These are phyloP conservation scores for Tinea pellionella DNA, from an alignment of 2,888 invertebrate species.

Conservation along the genomic window DNA sequence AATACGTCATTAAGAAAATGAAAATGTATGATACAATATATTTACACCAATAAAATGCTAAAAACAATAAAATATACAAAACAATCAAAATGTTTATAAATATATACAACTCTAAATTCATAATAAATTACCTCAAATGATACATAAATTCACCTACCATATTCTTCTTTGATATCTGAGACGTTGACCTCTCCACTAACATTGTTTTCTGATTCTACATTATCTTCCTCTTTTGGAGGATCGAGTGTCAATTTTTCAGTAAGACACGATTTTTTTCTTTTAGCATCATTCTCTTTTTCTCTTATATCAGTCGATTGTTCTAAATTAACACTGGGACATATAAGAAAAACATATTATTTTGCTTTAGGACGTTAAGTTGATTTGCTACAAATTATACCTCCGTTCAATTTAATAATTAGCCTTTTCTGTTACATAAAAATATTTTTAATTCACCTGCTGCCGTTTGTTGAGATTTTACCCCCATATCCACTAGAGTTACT, in stretches of 20 bases:
- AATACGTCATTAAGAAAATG: too few species aligned
- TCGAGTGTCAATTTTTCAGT: not conserved
- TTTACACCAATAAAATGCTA: too few species aligned
- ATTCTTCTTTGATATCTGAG: not conserved
- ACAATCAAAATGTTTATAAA: not conserved
- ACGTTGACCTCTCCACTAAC: not conserved
- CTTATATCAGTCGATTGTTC: not conserved
- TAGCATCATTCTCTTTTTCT: not conserved
- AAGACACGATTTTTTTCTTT: not conserved
- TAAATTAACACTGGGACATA: not conserved
- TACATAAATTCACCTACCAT: not conserved
- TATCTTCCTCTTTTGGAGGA: not conserved
- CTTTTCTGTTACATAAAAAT: not conserved
- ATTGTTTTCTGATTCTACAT: not conserved
- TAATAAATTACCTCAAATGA: not conserved
- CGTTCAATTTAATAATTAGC: too few species aligned
- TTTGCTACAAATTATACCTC: too few species aligned
- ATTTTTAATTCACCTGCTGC: conserved; percentile 58
- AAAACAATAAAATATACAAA: too few species aligned
- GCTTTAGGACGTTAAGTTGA: not conserved
- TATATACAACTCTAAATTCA: not conserved
- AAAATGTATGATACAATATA: too few species aligned
- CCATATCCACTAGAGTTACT: conserved; percentile 85
- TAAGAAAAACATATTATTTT: not conserved
- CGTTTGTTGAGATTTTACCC: conserved; percentile 72